Conservation (phyloP, 2,888 invertebrate genomes). For the Melanargia galathea region DNA sequence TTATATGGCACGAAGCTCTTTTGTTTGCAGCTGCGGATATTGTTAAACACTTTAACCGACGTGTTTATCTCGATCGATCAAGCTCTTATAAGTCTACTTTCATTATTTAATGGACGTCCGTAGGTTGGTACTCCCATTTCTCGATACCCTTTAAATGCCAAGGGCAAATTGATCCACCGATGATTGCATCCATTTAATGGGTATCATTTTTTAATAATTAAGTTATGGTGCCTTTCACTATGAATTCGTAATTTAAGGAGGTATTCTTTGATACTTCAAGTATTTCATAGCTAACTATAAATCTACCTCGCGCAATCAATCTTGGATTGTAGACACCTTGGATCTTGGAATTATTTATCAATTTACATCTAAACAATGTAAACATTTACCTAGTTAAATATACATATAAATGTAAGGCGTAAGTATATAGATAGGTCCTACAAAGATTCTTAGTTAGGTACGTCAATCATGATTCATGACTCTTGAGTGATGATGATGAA, state of each 20-base stretch:
- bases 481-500: too few species aligned
- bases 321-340: too few species aligned
- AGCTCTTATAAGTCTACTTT: conserved; percentile 36
- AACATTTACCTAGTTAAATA: too few species aligned
- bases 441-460: too few species aligned
- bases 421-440: too few species aligned
- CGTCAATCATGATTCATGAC: too few species aligned
- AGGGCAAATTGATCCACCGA: conserved; percentile 31
- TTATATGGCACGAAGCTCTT: background rate
- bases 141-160: conserved; percentile 41
- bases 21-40: conserved; percentile 2
- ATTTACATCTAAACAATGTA: too few species aligned
- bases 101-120: conserved; percentile 37
- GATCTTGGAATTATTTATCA: too few species aligned
- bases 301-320: too few species aligned
- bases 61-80: conserved; percentile 34
- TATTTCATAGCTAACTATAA: background rate
- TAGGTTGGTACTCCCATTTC: conserved; percentile 23
- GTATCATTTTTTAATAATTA: conserved; percentile 27
- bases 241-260: conserved; percentile 24
- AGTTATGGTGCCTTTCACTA: conserved; percentile 20
- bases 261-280: background rate
- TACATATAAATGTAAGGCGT: too few species aligned
- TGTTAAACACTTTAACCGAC: background rate
- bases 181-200: conserved; percentile 29